Base-by-base conservation (phyloP, 37 sponge, comb jelly and placozoan genomes). In the Petrosia ficiformis region DNA sequence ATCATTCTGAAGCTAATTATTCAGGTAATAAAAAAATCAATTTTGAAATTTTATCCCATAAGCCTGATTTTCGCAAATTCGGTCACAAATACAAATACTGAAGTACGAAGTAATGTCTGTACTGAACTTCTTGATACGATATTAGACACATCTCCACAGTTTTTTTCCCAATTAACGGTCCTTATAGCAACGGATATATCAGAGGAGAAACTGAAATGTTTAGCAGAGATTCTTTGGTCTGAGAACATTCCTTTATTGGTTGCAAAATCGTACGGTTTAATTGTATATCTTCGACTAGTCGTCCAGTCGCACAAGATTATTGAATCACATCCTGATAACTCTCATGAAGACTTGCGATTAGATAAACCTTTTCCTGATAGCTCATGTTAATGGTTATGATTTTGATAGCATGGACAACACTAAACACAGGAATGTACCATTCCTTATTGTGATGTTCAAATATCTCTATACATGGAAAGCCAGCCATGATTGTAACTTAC, bases 251-350 rank as follows among this genome's bases (percentile, higher is more conserved):
- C 94, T 0, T 67, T 96, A n/a, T 21, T 96, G 14, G 70, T 96
- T 2, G 85, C 75, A 11, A 36, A 73, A 33, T 59, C 81, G 0
- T 90, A 87, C 66, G 97, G 97, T 29, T 60, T 96, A 28, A 29
- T 96, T 5, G 97, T 91, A 1, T 87, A 87, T 37, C 22, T 96
- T 8, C 64, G 97, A 24, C 73, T 96, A 35, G 82, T 70, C 0
- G 39, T 80, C 5, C 67, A 72, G 34, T 79, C 83, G 48, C 97
- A 96, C 70, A 63, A 80, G 33, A 54, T 95, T 0, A 64, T 95
- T 39, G 96, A 98, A 64, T 82, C 96, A 2, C 91, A 95, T 38
- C 99, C 94, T 3, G 96, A 98, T 72, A 98, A 86, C 58, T 80
- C 82, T 35, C 88, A 72, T 34, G 88, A 91, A 37, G 99, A 98